Conservation (phyloP, 2,888 invertebrate genomes). For the Caenorhabditis doughertyi region DNA sequence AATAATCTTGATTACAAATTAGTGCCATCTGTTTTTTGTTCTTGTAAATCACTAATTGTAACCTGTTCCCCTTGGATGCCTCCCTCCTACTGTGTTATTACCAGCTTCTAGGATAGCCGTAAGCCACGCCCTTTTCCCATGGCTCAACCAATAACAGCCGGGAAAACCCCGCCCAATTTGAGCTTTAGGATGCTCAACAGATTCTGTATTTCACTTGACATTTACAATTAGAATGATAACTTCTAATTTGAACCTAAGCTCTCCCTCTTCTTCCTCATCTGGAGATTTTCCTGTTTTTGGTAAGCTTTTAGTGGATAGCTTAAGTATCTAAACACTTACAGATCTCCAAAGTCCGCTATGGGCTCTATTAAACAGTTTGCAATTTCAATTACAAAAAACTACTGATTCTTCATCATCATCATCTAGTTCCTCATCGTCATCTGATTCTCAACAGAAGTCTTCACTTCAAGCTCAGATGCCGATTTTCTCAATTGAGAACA, state of each 20-base stretch:
- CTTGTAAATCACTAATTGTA: neutral
- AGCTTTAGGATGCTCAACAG: slow-evolving; percentile 21
- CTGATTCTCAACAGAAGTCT: neutral
- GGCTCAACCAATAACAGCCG: neutral
- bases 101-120: neutral
- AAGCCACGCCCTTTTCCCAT: slow-evolving; percentile 2
- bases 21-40: neutral
- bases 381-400: slow-evolving; percentile 10
- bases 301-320: neutral
- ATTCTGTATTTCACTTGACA: slow-evolving; percentile 14
- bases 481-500: slow-evolving; percentile 51
- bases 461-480: neutral
- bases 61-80: neutral
- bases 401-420: slow-evolving; percentile 6
- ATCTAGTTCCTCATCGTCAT: neutral
- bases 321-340: neutral
- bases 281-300: neutral
- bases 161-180: slow-evolving; percentile 1
- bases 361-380: slow-evolving; percentile 26
- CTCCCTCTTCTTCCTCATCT: neutral
- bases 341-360: slow-evolving; percentile 39
- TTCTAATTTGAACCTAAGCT: slow-evolving; percentile 1
- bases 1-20: neutral
- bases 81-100: slow-evolving; percentile 1
- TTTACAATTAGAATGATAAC: slow-evolving; percentile 22